Percentiles rank a stretch among this genome's conserved stretches.
Evolutionary conservation across 2,113 vertebrate species (phyloP).

Genomic region (Lycaon pictus): DNA sequence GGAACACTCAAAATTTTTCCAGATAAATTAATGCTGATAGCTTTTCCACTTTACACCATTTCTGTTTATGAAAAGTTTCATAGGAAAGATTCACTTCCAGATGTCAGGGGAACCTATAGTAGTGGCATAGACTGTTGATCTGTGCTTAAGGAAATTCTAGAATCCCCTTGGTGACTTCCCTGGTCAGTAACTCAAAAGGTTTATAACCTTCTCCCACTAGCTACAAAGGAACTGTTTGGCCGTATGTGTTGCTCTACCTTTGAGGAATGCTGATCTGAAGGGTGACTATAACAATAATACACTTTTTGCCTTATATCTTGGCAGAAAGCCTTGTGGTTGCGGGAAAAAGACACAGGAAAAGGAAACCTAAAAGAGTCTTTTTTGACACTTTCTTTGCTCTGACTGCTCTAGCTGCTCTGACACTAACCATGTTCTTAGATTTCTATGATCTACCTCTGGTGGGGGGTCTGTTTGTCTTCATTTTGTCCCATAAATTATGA

Average conservation of each 20-base stretch:
- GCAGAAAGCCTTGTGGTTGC: neutral
- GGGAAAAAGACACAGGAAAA: neutral
- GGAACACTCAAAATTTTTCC: neutral
- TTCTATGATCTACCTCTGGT: neutral
- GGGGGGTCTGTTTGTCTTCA: conserved; percentile 6
- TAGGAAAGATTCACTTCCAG: neutral
- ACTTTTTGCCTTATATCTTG: neutral
- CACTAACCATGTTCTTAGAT: neutral
- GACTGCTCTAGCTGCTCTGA: neutral
- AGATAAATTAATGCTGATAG: neutral
- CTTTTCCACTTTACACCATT: neutral
- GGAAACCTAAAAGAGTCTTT: neutral
- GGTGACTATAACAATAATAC: neutral
- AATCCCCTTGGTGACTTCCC: neutral
- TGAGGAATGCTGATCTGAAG: conserved; percentile 8
- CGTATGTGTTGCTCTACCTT: neutral
- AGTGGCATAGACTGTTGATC: neutral
- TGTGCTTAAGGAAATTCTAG: neutral
- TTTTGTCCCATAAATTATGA: neutral
- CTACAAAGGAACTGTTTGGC: neutral
- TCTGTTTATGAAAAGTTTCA: neutral
- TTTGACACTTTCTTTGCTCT: neutral
- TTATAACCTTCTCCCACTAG: neutral
- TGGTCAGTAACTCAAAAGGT: neutral
- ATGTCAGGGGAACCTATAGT: neutral